Conservation (phyloP, 2,888 invertebrate genomes). For the Deilephila elpenor region DNA sequence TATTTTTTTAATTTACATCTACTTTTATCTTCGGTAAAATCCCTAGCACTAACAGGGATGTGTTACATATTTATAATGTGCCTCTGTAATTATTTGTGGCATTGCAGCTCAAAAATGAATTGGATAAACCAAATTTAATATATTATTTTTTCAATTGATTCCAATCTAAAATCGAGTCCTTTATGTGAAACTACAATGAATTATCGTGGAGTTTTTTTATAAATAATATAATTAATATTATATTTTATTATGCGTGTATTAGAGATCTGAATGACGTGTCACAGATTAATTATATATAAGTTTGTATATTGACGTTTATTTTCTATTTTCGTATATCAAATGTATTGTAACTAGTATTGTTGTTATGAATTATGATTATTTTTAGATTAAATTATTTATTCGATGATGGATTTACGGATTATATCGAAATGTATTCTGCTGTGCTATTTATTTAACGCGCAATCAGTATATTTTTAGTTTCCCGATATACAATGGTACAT, state of each 20-base stretch:
- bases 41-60: no score
- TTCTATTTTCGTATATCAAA: constrained; percentile 35
- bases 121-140: no score
- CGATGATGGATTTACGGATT: constrained; percentile 29
- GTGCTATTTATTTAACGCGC: constrained; percentile 43
- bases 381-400: constrained; percentile 29
- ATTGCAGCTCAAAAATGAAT: no score
- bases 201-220: background rate
- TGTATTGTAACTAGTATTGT: constrained; percentile 34
- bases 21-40: no score
- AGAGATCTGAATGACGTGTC: constrained; percentile 60
- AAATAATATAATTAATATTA: constrained; percentile 32
- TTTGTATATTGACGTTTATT: constrained; percentile 35
- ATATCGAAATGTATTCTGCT: constrained; percentile 28
- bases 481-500: background rate
- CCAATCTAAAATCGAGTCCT: no score
- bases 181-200: no score
- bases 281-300: constrained; percentile 37
- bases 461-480: constrained; percentile 39
- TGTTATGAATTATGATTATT: constrained; percentile 26
- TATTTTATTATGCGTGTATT: constrained; percentile 36
- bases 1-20: no score
- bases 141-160: no score
- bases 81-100: no score
- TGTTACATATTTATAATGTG: no score